Evolutionary conservation across 1,140 invertebrate genomes (phyloP).

Genomic region (Xylocopa sonorina): DNA sequence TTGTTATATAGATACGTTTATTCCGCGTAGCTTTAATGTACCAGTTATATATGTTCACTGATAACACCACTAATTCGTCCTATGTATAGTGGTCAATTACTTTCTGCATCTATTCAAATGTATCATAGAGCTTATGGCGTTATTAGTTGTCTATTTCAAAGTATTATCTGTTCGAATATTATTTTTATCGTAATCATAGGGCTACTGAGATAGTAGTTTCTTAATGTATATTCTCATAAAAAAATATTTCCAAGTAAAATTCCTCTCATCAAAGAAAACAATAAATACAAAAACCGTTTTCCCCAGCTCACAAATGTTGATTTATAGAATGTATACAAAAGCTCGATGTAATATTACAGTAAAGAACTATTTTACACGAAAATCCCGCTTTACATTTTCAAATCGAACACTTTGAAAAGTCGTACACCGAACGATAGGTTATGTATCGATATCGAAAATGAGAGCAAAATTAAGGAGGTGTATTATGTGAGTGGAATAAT

Average conservation of each 20-base stretch:
- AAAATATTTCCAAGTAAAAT: too few relatives aligned
- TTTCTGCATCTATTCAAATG: neutral
- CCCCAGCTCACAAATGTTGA: too few relatives aligned
- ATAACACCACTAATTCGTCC: too few relatives aligned
- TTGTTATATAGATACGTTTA: neutral
- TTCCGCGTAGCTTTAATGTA: neutral
- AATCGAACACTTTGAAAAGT: neutral
- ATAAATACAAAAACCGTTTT: too few relatives aligned
- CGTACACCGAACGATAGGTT: neutral
- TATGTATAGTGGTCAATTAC: neutral
- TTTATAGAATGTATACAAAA: too few relatives aligned
- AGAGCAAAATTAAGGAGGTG: too few relatives aligned
- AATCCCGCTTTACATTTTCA: neutral
- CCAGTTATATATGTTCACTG: neutral
- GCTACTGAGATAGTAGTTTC: neutral
- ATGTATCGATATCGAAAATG: neutral
- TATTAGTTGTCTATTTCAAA: neutral
- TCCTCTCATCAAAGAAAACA: too few relatives aligned
- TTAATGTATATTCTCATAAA: too few relatives aligned
- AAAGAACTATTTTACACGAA: neutral
- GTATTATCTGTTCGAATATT: neutral
- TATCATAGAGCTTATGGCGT: too few relatives aligned
- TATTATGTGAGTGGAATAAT: too few relatives aligned
- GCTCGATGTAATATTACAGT: too few relatives aligned
- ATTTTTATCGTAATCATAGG: accelerated